A percentile compares a stretch with the other conserved stretches of the same genome.
phyloP scores from a whole-genome alignment of 2,113 vertebrate genomes.

The Bubo blakistoni region DNA sequence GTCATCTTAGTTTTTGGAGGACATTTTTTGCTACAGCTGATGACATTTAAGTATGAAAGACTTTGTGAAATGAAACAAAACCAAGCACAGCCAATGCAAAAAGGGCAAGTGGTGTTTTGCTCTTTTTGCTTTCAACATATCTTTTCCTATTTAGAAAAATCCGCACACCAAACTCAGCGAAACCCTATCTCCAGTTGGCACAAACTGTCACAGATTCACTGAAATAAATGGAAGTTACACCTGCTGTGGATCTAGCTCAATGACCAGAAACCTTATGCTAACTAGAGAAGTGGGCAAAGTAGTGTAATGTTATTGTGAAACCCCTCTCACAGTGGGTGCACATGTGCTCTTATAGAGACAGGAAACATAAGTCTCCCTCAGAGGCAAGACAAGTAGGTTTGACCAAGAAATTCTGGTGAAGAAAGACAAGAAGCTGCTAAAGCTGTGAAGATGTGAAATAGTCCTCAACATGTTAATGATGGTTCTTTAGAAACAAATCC shows the following conservation, averaged over 20 bases:
- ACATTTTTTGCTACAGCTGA: not conserved
- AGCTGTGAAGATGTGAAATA: not conserved
- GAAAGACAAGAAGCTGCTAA: not conserved
- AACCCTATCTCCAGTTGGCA: not conserved
- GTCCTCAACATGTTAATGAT: not conserved
- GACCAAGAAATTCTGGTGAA: not conserved
- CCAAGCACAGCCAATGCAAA: not conserved
- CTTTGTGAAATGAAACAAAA: not conserved
- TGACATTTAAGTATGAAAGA: conserved; percentile 21
- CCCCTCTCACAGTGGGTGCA: rapidly evolving
- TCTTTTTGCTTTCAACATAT: not conserved
- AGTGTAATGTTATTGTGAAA: not conserved
- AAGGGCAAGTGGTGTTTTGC: not conserved
- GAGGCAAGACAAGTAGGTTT: not conserved
- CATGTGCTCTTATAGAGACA: not conserved
- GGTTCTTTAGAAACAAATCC: not conserved
- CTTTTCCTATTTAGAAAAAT: conserved; percentile 5
- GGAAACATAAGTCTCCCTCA: not conserved
- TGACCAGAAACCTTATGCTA: not conserved
- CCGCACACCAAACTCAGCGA: not conserved
- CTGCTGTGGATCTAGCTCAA: not conserved
- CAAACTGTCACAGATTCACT: not conserved
- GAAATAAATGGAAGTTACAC: not conserved
- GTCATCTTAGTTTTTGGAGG: not conserved
- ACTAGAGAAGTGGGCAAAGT: not conserved